A percentile compares a stretch with the other conserved stretches of the same genome.
Evolutionary conservation across 2,888 invertebrate genomes (phyloP).

Genomic region (Cheilosia grossa): DNA sequence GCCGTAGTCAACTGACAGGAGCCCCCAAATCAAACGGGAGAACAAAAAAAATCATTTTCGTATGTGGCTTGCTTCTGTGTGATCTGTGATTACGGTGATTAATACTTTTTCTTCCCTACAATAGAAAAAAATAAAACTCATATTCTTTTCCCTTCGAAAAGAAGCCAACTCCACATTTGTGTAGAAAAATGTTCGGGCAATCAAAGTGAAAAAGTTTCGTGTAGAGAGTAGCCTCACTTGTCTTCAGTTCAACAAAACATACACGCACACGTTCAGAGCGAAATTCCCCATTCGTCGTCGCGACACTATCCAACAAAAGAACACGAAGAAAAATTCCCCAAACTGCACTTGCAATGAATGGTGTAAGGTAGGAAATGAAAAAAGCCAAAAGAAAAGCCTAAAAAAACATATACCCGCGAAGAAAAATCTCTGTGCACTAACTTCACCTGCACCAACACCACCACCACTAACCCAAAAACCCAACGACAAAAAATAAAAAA

Average conservation of each 20-base stretch:
- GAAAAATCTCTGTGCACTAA: constrained; percentile 54
- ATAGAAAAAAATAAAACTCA: constrained; percentile 12
- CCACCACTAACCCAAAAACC: constrained; percentile 39
- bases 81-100: constrained; percentile 71
- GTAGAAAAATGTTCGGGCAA: constrained; percentile 33
- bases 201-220: constrained; percentile 42
- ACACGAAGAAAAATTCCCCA: constrained; percentile 39
- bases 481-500: constrained; percentile 28
- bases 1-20: constrained; percentile 63
- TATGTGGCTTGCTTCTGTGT: constrained; percentile 71
- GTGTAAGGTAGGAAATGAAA: constrained; percentile 65
- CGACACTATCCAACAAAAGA: constrained; percentile 62
- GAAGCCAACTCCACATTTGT: neutral
- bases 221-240: constrained; percentile 8
- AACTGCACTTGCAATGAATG: constrained; percentile 67
- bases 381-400: constrained; percentile 17
- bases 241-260: constrained; percentile 17
- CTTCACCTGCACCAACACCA: constrained; percentile 33
- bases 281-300: constrained; percentile 45
- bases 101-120: constrained; percentile 42
- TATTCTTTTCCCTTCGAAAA: constrained; percentile 7
- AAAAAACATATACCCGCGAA: constrained; percentile 24
- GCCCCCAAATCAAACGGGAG: constrained; percentile 56
- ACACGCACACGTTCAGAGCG: constrained; percentile 38
- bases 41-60: constrained; percentile 65